A percentile compares a stretch with the other conserved stretches of the same genome.
These are phyloP conservation scores for Apotomis capreana DNA, from an alignment of 2,888 invertebrate species.

Conservation along the genomic window DNA sequence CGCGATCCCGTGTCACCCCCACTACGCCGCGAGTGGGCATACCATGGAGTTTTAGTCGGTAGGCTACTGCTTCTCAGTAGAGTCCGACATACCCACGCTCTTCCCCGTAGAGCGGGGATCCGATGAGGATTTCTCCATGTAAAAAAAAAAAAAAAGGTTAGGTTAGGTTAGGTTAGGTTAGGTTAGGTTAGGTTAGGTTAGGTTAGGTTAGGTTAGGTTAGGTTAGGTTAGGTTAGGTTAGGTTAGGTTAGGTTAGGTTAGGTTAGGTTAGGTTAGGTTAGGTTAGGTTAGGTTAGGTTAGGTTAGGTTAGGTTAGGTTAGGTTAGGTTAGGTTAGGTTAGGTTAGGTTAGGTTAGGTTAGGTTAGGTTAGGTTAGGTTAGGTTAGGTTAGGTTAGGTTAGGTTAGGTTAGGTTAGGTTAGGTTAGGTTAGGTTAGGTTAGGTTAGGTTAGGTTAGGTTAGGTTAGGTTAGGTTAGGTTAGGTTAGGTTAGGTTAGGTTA, in stretches of 20 bases:
- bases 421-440: slow-evolving; percentile 33
- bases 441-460: slow-evolving; percentile 33
- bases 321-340: slow-evolving; percentile 33
- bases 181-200: slow-evolving; percentile 33
- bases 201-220: slow-evolving; percentile 33
- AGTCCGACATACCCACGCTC: too few species aligned
- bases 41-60: too few species aligned
- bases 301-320: slow-evolving; percentile 31
- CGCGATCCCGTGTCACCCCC: too few species aligned
- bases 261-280: slow-evolving; percentile 21
- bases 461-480: slow-evolving; percentile 33
- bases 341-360: slow-evolving; percentile 18
- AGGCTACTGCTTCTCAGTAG: too few species aligned
- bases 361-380: slow-evolving; percentile 33
- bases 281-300: slow-evolving; percentile 31
- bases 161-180: slow-evolving; percentile 33
- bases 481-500: slow-evolving; percentile 33
- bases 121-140: too few species aligned
- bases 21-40: too few species aligned
- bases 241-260: slow-evolving; percentile 25
- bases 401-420: slow-evolving; percentile 33
- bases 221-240: slow-evolving; percentile 33
- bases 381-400: too few species aligned
- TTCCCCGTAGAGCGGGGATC: too few species aligned
- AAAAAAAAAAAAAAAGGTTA: slow-evolving; percentile 25